Evolutionary conservation across 2,797 vertebrate genomes (phyloP).

Genomic region (Cacajao melanocephalus): DNA sequence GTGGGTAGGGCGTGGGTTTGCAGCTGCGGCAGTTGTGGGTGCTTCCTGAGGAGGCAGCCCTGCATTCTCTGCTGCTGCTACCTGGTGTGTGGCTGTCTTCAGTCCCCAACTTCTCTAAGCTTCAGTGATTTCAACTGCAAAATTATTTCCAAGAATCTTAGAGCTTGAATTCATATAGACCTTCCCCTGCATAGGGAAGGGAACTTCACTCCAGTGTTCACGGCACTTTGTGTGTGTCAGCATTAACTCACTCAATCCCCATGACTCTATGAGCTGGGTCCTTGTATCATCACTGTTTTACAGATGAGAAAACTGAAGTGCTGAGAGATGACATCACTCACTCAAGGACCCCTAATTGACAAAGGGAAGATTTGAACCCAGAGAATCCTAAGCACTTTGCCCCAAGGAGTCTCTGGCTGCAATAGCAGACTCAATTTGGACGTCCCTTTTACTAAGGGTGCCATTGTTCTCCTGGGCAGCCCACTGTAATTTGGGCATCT

Average conservation of each 20-base stretch:
- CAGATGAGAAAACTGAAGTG: neutral
- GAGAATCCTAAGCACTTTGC: neutral
- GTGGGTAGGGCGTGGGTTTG: neutral
- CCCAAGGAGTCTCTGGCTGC: neutral
- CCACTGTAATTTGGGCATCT: accelerated
- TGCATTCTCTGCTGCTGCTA: neutral
- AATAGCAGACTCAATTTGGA: neutral
- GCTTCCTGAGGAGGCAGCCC: neutral
- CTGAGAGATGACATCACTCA: neutral
- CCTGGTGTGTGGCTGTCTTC: neutral
- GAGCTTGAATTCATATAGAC: neutral
- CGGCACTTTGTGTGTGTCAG: no score
- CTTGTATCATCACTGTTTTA: neutral
- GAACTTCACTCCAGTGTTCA: neutral
- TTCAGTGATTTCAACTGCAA: neutral
- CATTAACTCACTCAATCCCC: neutral
- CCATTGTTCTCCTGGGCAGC: neutral
- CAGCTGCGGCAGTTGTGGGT: neutral
- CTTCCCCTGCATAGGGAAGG: neutral
- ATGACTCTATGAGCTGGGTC: neutral
- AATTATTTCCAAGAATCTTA: neutral
- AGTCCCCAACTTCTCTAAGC: neutral
- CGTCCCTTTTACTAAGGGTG: no score
- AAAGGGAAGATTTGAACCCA: neutral
- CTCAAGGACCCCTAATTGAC: neutral